Conservation (phyloP, 2,797 vertebrate species). For the Dendrocincla tyrannina region DNA sequence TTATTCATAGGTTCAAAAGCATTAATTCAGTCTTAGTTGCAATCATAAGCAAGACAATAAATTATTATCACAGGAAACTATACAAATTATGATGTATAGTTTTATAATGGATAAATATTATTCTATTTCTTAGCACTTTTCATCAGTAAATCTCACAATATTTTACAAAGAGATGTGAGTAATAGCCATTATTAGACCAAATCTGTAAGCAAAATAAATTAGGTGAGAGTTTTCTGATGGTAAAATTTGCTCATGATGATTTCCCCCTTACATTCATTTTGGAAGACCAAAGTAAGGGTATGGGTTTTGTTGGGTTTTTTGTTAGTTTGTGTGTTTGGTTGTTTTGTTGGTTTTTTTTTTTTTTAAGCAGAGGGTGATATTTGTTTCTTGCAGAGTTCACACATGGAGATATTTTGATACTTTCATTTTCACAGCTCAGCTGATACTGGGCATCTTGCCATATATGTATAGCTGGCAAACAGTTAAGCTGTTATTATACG, state of each 20-base stretch:
- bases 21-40: not conserved
- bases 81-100: not conserved
- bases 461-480: not conserved
- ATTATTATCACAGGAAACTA: not conserved
- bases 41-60: not conserved
- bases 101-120: not conserved
- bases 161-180: not conserved
- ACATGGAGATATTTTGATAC: conserved; percentile 6
- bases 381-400: conserved; percentile 5
- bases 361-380: not conserved
- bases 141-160: not conserved
- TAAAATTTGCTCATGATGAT: not conserved
- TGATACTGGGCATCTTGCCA: not conserved
- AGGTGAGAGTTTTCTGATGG: not conserved
- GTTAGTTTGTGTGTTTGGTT: not conserved
- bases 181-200: not conserved
- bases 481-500: not conserved
- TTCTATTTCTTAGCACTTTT: not conserved
- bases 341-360: not conserved
- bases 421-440: conserved; percentile 11
- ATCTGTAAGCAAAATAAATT: not conserved
- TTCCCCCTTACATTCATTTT: not conserved
- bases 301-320: not conserved
- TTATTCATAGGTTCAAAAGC: not conserved
- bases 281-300: not conserved